Conservation (phyloP, 2,113 vertebrate genomes). For the Agelaius tricolor region DNA sequence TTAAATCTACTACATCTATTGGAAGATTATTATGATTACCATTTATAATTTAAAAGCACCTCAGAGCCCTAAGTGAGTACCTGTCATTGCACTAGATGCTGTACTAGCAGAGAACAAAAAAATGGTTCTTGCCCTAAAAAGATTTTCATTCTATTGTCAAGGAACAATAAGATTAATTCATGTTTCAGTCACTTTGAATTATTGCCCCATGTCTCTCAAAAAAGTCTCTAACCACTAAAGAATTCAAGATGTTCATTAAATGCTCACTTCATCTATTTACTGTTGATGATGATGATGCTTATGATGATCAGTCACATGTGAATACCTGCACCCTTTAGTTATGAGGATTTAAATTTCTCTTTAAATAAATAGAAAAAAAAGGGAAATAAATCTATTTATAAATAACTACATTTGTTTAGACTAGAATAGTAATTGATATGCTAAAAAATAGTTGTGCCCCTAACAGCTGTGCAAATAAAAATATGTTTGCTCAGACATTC, state of each 20-base stretch:
- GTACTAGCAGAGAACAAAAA: not conserved
- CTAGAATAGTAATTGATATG: not conserved
- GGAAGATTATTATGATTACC: not conserved
- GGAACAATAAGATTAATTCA: not conserved
- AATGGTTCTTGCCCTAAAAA: not conserved
- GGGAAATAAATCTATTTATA: not conserved
- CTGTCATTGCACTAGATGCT: not conserved
- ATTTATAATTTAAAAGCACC: slow-evolving; percentile 5
- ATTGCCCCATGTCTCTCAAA: not conserved
- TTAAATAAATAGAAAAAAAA: not conserved
- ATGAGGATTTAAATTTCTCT: not conserved
- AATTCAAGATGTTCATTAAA: not conserved
- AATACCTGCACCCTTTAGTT: not conserved
- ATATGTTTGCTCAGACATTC: not conserved
- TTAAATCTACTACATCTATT: not conserved
- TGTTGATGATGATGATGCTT: not conserved
- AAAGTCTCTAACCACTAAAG: not conserved
- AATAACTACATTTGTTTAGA: not conserved
- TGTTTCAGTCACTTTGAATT: not conserved
- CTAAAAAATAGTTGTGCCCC: not conserved
- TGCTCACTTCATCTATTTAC: not conserved
- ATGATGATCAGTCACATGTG: not conserved
- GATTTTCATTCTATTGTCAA: not conserved
- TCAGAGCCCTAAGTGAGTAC: not conserved
- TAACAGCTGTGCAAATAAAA: not conserved